phyloP scores from a whole-genome alignment of 2,113 vertebrate genomes.

The Odobenus rosmarus region DNA sequence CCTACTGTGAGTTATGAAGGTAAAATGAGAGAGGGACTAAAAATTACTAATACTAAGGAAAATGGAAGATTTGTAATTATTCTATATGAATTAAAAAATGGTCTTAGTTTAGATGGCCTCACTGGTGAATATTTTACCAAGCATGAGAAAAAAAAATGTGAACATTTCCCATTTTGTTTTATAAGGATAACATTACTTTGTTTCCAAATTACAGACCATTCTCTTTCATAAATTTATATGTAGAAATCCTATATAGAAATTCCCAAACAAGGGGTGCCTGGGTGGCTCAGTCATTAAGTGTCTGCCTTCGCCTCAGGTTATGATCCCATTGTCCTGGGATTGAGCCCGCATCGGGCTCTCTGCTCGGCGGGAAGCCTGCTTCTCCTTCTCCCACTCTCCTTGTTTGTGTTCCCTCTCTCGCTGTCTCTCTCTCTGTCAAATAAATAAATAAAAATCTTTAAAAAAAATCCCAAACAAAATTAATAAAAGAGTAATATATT shows the following conservation, averaged over 20 bases:
- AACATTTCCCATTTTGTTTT: background rate
- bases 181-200: background rate
- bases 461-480: background rate
- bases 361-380: too few relatives aligned
- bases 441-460: too few relatives aligned
- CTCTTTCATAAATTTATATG: background rate
- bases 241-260: background rate
- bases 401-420: too few relatives aligned
- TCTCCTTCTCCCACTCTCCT: too few relatives aligned
- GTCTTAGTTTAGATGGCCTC: background rate
- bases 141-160: background rate
- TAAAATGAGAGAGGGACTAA: background rate
- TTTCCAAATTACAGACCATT: background rate
- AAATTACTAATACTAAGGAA: background rate
- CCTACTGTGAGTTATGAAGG: background rate
- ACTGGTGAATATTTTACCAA: background rate
- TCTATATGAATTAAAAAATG: background rate
- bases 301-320: too few relatives aligned
- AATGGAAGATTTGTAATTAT: background rate
- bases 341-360: too few relatives aligned
- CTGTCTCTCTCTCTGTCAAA: too few relatives aligned
- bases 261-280: background rate
- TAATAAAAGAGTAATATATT: background rate
- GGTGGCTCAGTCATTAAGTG: too few relatives aligned
- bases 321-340: too few relatives aligned